Conservation (phyloP, 1,140 invertebrate species). For the Uloborus diversus region DNA sequence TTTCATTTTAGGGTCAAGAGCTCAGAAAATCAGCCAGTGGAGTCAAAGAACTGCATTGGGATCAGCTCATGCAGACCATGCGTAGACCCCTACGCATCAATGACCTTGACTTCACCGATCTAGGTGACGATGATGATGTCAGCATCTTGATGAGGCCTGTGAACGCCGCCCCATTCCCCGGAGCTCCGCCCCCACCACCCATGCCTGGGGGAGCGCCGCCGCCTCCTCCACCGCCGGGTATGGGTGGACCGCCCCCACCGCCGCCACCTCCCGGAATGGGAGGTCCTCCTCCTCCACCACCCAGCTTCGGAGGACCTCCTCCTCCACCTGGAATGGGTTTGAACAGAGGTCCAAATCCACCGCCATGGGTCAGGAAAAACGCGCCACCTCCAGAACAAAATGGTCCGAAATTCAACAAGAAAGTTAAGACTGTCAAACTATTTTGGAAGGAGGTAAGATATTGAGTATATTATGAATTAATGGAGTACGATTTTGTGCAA, state of each 20-base stretch:
- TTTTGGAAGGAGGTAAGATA: conserved; percentile 94
- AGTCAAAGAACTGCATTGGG: conserved; percentile 84
- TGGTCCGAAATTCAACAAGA: conserved; percentile 71
- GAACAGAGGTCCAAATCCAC: background rate
- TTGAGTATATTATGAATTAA: background rate
- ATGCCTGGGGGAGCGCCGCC: conserved; percentile 54
- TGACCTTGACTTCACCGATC: conserved; percentile 95
- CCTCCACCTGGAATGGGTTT: conserved; percentile 11
- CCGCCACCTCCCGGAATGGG: conserved; percentile 39
- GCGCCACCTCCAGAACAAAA: background rate
- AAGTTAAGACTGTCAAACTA: conserved; percentile 96
- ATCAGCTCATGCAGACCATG: conserved; percentile 83
- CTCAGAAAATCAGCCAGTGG: conserved; percentile 28
- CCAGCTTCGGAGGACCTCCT: background rate
- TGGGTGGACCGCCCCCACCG: conserved; percentile 8
- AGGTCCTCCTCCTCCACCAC: conserved; percentile 18
- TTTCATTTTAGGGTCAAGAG: conserved; percentile 17
- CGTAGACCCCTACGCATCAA: conserved; percentile 87
- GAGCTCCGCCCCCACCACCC: conserved; percentile 61
- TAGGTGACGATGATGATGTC: conserved; percentile 77
- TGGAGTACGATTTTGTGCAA: no score
- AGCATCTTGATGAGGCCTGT: conserved; percentile 57
- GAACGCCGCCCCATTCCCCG: conserved; percentile 35
- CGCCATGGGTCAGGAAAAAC: conserved; percentile 19
- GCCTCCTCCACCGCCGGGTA: conserved; percentile 66